These are phyloP conservation scores for Itoplectis maculator DNA, from an alignment of 2,888 invertebrate genomes.

Conservation along the genomic window DNA sequence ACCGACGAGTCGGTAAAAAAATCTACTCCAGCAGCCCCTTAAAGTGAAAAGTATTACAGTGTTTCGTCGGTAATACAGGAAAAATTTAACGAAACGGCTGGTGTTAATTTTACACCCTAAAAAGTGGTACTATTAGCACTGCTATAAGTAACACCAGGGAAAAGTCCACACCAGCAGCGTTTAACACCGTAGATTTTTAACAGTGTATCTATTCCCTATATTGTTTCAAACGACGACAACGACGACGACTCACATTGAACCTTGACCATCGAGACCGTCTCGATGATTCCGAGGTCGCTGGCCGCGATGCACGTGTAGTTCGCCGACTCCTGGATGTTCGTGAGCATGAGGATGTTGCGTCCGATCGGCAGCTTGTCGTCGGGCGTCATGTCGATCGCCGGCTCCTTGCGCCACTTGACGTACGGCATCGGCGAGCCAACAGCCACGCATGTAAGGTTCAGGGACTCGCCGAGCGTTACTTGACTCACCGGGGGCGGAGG, in stretches of 20 bases:
- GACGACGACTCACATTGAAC: conserved; percentile 97
- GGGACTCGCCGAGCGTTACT: conserved; percentile 95
- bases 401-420: conserved; percentile 96
- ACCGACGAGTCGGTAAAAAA: too few species aligned
- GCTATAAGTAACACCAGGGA: too few species aligned
- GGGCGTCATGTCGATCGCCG: conserved; percentile 93
- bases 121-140: too few species aligned
- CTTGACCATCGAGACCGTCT: conserved; percentile 94
- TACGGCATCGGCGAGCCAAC: conserved; percentile 99
- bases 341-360: conserved; percentile 94
- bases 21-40: too few species aligned
- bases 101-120: too few species aligned
- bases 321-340: conserved; percentile 95
- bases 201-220: too few species aligned
- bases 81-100: too few species aligned
- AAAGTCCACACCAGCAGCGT: too few species aligned
- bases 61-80: too few species aligned
- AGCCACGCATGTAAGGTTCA: conserved; percentile 98
- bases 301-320: conserved; percentile 99
- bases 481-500: conserved; percentile 94
- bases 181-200: too few species aligned
- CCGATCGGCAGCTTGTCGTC: conserved; percentile 95
- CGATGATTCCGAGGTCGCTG: conserved; percentile 96
- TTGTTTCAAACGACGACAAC: too few species aligned
- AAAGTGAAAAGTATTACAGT: too few species aligned